A percentile compares a stretch with the other conserved stretches of the same genome.
Conservation (phyloP, 2,888 invertebrate genomes). For the Galerucella pusilla region DNA sequence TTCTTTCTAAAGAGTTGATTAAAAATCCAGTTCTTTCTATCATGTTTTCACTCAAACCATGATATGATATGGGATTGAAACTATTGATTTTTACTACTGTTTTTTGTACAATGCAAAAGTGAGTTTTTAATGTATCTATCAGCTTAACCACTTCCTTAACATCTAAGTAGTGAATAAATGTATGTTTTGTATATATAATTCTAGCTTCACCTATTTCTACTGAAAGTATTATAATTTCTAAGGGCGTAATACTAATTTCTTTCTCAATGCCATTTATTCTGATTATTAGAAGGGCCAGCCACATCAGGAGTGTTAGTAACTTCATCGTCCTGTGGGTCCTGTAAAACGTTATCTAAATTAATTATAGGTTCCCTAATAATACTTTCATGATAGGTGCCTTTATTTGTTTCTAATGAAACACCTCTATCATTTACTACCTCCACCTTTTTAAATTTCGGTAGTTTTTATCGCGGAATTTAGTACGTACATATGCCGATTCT, state of each 20-base stretch:
- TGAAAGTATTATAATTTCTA: no score
- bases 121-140: background rate
- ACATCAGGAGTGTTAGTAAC: background rate
- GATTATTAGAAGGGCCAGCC: no score
- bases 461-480: conserved; percentile 4
- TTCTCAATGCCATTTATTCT: no score
- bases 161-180: background rate
- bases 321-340: background rate
- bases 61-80: no score
- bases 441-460: background rate
- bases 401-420: background rate
- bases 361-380: background rate
- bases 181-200: background rate
- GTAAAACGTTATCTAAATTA: background rate
- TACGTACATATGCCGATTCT: conserved; percentile 6
- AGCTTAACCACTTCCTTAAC: no score
- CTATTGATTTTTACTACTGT: no score
- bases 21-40: no score
- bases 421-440: background rate
- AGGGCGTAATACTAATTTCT: no score
- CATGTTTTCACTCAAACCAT: no score
- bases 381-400: conserved; percentile 4
- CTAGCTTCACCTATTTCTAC: no score
- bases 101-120: no score
- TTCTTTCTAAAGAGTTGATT: no score